Conservation (phyloP, 2,113 vertebrate species). For the Coptodon rendalli region DNA sequence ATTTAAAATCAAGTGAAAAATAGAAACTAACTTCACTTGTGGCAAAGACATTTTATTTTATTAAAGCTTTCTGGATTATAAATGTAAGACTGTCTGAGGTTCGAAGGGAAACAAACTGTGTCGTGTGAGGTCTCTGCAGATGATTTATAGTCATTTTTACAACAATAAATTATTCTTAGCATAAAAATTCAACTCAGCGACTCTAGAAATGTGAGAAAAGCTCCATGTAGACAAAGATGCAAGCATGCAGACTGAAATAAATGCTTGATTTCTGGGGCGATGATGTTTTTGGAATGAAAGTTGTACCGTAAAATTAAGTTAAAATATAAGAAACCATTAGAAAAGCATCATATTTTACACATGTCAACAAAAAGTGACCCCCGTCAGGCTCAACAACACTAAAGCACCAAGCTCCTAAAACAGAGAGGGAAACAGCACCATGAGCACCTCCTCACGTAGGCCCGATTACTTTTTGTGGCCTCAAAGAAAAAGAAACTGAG, state of each 20-base stretch:
- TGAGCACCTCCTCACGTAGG: rapidly evolving
- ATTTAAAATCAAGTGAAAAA: not conserved
- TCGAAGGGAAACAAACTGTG: not conserved
- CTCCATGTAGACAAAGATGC: not conserved
- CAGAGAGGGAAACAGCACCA: rapidly evolving
- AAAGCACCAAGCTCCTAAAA: rapidly evolving
- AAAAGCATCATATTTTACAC: not conserved
- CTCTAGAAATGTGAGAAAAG: not conserved
- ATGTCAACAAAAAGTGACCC: not conserved
- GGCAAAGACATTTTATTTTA: not conserved
- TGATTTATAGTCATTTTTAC: rapidly evolving
- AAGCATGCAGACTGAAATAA: not conserved
- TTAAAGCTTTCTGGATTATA: not conserved
- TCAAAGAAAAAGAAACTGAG: not conserved
- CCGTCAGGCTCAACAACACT: not conserved
- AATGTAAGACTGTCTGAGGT: not conserved
- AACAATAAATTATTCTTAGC: not conserved
- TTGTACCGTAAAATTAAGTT: not conserved
- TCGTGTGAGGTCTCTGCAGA: not conserved
- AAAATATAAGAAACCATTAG: not conserved
- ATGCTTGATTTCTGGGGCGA: not conserved
- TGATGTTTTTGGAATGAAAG: rapidly evolving
- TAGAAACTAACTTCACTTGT: not conserved
- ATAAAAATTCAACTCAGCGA: not conserved
- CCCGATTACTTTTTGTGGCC: not conserved